Evolutionary conservation across 2,113 vertebrate genomes (phyloP).

Genomic region (Ceyx melanurus): DNA sequence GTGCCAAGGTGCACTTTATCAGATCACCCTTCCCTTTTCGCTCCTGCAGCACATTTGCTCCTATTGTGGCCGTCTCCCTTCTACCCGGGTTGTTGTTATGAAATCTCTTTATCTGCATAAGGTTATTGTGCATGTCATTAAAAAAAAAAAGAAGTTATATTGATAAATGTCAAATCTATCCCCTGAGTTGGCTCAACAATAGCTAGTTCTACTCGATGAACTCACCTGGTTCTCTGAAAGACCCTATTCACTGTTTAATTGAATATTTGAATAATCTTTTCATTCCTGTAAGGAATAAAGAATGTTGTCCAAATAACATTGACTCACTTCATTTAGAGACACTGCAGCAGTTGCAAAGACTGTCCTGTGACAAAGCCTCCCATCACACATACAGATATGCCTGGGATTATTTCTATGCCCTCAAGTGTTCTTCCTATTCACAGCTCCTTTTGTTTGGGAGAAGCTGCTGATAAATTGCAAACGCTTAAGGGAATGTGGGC

Average conservation of each 20-base stretch:
- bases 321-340: conserved; percentile 83
- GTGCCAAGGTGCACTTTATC: background rate
- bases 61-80: background rate
- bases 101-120: conserved; percentile 70
- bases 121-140: conserved; percentile 69
- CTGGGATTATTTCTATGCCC: conserved; percentile 77
- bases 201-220: conserved; percentile 75
- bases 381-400: conserved; percentile 77
- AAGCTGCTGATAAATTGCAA: conserved; percentile 94
- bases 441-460: conserved; percentile 89
- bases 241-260: conserved; percentile 97
- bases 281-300: conserved; percentile 92
- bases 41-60: conserved; percentile 23
- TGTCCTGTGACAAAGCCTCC: conserved; percentile 82
- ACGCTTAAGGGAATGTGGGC: conserved; percentile 91
- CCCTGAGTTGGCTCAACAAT: conserved; percentile 75
- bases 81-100: conserved; percentile 15
- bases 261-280: conserved; percentile 99
- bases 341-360: conserved; percentile 86
- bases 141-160: conserved; percentile 61
- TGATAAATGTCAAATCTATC: conserved; percentile 71
- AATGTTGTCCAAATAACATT: conserved; percentile 96
- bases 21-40: conserved; percentile 29
- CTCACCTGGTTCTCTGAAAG: conserved; percentile 88
- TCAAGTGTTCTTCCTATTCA: conserved; percentile 93